phyloP scores from a whole-genome alignment of 2,113 vertebrate species.

The Trematomus loennbergii region DNA sequence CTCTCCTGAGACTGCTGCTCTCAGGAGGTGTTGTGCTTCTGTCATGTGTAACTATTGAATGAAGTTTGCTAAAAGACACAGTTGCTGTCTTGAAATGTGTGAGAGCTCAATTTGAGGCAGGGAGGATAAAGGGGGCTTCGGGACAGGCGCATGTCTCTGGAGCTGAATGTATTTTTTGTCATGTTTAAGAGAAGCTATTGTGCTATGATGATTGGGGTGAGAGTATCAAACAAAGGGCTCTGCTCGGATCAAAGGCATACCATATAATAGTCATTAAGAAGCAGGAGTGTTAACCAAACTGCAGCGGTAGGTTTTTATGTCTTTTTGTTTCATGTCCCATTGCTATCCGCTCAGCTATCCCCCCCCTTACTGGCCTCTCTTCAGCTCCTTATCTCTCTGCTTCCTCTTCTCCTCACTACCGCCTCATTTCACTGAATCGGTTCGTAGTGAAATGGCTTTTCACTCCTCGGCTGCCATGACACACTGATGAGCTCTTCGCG shows the following conservation, averaged over 20 bases:
- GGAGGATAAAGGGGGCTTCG: slow-evolving; percentile 36
- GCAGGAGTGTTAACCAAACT: slow-evolving; percentile 41
- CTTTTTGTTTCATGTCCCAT: slow-evolving; percentile 16
- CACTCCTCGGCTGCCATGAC: slow-evolving; percentile 32
- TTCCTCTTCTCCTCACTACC: slow-evolving; percentile 12
- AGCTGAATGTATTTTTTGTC: slow-evolving; percentile 39
- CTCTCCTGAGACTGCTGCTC: slow-evolving; percentile 48
- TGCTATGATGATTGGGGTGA: slow-evolving; percentile 64
- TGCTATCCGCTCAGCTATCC: slow-evolving; percentile 6
- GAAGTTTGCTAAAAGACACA: slow-evolving; percentile 29
- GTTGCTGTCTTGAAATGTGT: slow-evolving; percentile 27
- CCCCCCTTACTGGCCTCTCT: not conserved
- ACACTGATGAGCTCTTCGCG: slow-evolving; percentile 48
- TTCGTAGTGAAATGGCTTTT: slow-evolving; percentile 55
- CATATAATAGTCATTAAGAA: slow-evolving; percentile 45
- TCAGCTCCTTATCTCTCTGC: slow-evolving; percentile 29
- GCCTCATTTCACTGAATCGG: slow-evolving; percentile 39
- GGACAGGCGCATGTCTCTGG: slow-evolving; percentile 33
- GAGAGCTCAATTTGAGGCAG: slow-evolving; percentile 35
- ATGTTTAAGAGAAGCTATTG: slow-evolving; percentile 48
- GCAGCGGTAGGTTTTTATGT: slow-evolving; percentile 16
- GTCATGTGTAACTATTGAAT: slow-evolving; percentile 33
- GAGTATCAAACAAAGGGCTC: slow-evolving; percentile 55
- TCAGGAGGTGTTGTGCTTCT: slow-evolving; percentile 27
- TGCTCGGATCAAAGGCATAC: slow-evolving; percentile 38